These are phyloP conservation scores for Rotaria sp. DNA, from an alignment of 2,888 invertebrate species.

Conservation along the genomic window DNA sequence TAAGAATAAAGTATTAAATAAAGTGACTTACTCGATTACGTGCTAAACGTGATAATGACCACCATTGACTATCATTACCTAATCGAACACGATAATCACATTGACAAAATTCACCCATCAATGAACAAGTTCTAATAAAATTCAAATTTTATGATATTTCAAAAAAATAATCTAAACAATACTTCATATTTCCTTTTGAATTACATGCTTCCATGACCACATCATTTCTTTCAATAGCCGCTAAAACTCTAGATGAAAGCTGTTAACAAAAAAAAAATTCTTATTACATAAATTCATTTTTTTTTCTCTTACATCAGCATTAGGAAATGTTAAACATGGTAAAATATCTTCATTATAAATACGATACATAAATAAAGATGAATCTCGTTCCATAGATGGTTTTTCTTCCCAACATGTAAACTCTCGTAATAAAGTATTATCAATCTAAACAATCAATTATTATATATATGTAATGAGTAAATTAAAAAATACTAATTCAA, in stretches of 20 bases:
- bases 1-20: not conserved
- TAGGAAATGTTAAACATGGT: constrained; percentile 58
- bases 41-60: constrained; percentile 69
- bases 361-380: constrained; percentile 62
- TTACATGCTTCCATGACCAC: constrained; percentile 67
- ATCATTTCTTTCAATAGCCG: constrained; percentile 65
- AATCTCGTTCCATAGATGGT: constrained; percentile 60
- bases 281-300: not conserved
- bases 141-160: no score
- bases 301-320: constrained; percentile 48
- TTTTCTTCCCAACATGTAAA: constrained; percentile 66
- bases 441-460: constrained; percentile 58
- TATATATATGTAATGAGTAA: no score
- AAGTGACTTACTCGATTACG: constrained; percentile 66
- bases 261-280: constrained; percentile 42
- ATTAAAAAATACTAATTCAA: not conserved
- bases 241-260: constrained; percentile 62
- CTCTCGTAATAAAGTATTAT: constrained; percentile 65
- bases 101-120: constrained; percentile 65
- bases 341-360: constrained; percentile 68
- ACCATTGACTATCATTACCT: constrained; percentile 64
- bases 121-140: constrained; percentile 59
- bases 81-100: constrained; percentile 71
- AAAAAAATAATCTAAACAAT: no score
- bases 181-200: constrained; percentile 65